Percentiles rank a stretch among this genome's conserved stretches.
These are phyloP conservation scores for Perizoma affinitatum DNA, from an alignment of 2,888 invertebrate genomes.

Conservation along the genomic window DNA sequence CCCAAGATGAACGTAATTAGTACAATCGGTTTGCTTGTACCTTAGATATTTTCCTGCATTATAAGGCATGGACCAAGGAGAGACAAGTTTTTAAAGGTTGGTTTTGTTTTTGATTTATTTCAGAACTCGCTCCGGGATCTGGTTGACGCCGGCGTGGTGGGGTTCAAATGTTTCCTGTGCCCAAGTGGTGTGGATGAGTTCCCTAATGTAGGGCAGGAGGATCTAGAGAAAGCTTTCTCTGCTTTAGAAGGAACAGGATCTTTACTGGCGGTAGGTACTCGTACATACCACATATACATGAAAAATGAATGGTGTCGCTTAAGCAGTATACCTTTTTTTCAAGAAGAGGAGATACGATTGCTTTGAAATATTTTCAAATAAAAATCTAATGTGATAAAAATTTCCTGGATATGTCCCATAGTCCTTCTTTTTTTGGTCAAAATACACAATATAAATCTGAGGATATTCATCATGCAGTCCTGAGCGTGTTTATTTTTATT, in stretches of 20 bases:
- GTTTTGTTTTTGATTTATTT: constrained; percentile 36
- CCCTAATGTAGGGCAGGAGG: constrained; percentile 81
- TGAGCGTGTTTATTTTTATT: no score
- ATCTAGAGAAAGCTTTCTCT: constrained; percentile 83
- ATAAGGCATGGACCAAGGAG: constrained; percentile 10
- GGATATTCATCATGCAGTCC: no score
- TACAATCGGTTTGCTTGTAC: constrained; percentile 20
- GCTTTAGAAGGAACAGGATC: constrained; percentile 85
- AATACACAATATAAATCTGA: no score
- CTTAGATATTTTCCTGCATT: constrained; percentile 25
- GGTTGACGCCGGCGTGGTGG: constrained; percentile 87
- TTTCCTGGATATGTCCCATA: no score
- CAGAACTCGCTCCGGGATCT: constrained; percentile 84
- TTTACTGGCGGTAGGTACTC: constrained; percentile 84
- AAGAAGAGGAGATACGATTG: not conserved
- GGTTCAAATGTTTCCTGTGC: constrained; percentile 89
- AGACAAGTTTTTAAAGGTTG: constrained; percentile 5
- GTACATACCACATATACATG: not conserved
- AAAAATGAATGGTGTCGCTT: no score
- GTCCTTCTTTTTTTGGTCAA: no score
- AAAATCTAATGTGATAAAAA: not conserved
- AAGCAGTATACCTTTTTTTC: no score
- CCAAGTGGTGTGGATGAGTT: constrained; percentile 89
- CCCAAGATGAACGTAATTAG: constrained; percentile 38
- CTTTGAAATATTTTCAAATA: constrained; percentile 28